Evolutionary conservation across 2,888 invertebrate genomes (phyloP).

Genomic region (Eutolmus rufibarbis): DNA sequence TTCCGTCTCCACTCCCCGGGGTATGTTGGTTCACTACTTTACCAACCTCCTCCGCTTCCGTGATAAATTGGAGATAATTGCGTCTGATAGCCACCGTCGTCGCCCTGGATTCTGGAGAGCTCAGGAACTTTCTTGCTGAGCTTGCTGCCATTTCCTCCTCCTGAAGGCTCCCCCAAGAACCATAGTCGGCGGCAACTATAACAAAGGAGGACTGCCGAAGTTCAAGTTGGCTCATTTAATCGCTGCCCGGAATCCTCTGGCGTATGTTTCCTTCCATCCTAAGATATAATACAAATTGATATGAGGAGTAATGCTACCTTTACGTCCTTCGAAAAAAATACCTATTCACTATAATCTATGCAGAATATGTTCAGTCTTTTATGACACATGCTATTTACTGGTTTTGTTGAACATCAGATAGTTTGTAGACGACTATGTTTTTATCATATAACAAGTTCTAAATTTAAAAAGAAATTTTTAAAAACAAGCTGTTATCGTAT

Average conservation of each 20-base stretch:
- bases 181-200: not conserved
- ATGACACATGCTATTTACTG: not conserved
- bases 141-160: not conserved
- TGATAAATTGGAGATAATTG: not conserved
- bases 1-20: not conserved
- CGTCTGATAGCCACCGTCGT: not conserved
- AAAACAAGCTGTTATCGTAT: too few species aligned
- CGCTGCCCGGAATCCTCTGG: not conserved
- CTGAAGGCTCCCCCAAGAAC: not conserved
- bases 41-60: not conserved
- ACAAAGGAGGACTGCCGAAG: not conserved
- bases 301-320: not conserved
- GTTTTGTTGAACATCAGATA: too few species aligned
- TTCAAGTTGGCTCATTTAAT: not conserved
- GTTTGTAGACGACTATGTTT: too few species aligned
- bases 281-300: not conserved
- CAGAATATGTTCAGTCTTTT: not conserved
- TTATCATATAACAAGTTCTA: too few species aligned
- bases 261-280: not conserved
- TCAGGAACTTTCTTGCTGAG: not conserved
- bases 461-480: too few species aligned
- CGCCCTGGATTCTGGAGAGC: not conserved
- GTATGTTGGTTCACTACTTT: not conserved
- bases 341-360: not conserved
- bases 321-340: not conserved